Conservation (phyloP, 2,888 invertebrate genomes). For the Anodontia alba region DNA sequence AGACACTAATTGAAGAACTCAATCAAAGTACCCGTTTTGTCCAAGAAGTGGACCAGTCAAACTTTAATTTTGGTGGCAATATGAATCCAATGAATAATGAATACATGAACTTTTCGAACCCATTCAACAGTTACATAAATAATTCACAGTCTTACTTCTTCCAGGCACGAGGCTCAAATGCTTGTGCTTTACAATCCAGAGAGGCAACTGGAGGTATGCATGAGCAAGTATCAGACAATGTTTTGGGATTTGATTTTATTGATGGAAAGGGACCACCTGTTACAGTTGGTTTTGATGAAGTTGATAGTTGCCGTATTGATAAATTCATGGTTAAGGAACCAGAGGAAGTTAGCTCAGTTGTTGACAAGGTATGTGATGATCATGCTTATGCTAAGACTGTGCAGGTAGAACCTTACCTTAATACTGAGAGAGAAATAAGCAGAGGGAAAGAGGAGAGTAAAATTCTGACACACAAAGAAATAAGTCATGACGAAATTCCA, state of each 20-base stretch:
- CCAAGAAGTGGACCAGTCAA: background rate
- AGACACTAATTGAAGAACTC: background rate
- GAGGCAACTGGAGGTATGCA: slow-evolving; percentile 15
- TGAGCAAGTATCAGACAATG: background rate
- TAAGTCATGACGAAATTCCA: background rate
- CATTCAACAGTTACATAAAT: background rate
- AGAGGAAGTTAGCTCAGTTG: background rate
- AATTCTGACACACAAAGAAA: background rate
- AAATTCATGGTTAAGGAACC: background rate
- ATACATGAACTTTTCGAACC: background rate
- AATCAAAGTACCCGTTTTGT: background rate
- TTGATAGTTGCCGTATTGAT: slow-evolving; percentile 13
- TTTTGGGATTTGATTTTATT: slow-evolving; percentile 7
- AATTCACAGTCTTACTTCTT: background rate
- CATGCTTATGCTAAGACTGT: background rate
- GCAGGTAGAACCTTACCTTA: background rate
- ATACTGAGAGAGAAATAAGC: background rate
- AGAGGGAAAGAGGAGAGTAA: background rate
- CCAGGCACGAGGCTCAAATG: background rate
- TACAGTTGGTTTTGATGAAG: slow-evolving; percentile 40
- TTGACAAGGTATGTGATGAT: background rate
- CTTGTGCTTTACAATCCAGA: slow-evolving; percentile 32
- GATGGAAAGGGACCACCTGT: background rate
- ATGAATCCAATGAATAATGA: background rate
- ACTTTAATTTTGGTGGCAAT: slow-evolving; percentile 6